These are phyloP conservation scores for Didymodactylos carnosus DNA, from an alignment of 2,888 invertebrate genomes.

Conservation along the genomic window DNA sequence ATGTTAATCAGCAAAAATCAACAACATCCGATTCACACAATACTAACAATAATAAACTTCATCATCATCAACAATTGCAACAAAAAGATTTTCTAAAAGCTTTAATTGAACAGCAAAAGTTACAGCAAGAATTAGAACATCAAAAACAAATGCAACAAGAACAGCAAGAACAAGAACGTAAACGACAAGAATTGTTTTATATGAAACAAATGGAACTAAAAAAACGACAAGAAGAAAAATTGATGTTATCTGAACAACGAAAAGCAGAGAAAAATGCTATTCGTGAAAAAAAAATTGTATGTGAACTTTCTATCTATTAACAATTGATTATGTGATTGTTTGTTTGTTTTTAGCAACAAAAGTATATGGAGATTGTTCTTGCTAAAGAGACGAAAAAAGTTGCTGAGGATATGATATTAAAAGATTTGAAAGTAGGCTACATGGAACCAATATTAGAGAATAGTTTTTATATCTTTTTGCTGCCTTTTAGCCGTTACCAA, in stretches of 20 bases:
- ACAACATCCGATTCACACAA: not conserved
- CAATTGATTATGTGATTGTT: not conserved
- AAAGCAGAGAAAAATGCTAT: conserved; percentile 9
- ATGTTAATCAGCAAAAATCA: not conserved
- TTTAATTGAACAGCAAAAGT: not conserved
- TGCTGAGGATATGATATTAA: conserved; percentile 68
- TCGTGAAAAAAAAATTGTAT: not conserved
- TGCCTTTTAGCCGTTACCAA: conserved; percentile 32
- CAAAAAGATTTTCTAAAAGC: not conserved
- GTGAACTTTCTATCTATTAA: not conserved
- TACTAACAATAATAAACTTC: no score
- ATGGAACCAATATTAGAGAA: not conserved
- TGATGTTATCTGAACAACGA: conserved; percentile 2
- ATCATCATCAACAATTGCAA: no score
- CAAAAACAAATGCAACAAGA: not conserved
- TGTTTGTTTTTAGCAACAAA: conserved; percentile 39
- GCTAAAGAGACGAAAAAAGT: conserved; percentile 60
- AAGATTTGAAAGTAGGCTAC: conserved; percentile 34
- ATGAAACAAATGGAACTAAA: not conserved
- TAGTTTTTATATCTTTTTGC: not conserved
- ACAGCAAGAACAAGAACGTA: not conserved
- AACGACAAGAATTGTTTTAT: not conserved
- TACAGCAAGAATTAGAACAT: not conserved
- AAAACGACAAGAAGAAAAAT: not conserved
- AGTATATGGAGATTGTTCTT: conserved; percentile 46